A percentile compares a stretch with the other conserved stretches of the same genome.
These are phyloP conservation scores for Meliscaeva auricollis DNA, from an alignment of 2,888 invertebrate species.

Conservation along the genomic window DNA sequence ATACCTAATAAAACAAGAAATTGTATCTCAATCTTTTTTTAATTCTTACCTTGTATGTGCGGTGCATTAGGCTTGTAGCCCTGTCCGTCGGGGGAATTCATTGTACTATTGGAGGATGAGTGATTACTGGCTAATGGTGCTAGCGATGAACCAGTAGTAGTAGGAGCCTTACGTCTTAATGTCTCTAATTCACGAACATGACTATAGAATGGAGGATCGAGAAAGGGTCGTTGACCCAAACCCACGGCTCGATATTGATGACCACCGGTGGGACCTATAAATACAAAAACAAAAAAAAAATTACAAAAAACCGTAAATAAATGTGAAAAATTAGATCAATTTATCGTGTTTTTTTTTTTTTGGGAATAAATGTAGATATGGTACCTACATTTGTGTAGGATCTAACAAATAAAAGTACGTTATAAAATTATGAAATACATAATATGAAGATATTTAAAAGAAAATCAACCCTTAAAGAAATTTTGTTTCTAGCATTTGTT, in stretches of 20 bases:
- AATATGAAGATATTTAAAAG: too few species aligned
- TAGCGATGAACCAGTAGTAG: slow-evolving; percentile 77
- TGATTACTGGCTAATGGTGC: slow-evolving; percentile 82
- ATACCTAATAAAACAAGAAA: slow-evolving; percentile 15
- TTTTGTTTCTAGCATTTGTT: too few species aligned
- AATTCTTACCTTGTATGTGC: slow-evolving; percentile 83
- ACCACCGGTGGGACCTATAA: slow-evolving; percentile 86
- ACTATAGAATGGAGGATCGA: slow-evolving; percentile 87
- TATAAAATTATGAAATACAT: too few species aligned
- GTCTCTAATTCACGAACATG: slow-evolving; percentile 89
- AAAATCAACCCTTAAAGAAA: too few species aligned
- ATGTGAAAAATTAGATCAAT: slow-evolving; percentile 66
- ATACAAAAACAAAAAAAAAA: slow-evolving; percentile 24
- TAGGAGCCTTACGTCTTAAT: slow-evolving; percentile 86
- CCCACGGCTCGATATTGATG: slow-evolving; percentile 90
- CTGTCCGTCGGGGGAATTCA: slow-evolving; percentile 85
- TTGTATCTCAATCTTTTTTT: slow-evolving; percentile 55
- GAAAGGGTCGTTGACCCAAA: slow-evolving; percentile 89
- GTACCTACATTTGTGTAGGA: not conserved
- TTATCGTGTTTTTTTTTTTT: slow-evolving; percentile 2
- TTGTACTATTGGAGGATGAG: slow-evolving; percentile 83
- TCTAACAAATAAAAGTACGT: too few species aligned
- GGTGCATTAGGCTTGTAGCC: slow-evolving; percentile 88
- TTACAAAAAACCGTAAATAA: slow-evolving; percentile 53
- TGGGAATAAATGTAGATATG: not conserved